These are phyloP conservation scores for Cheirogaleus medius DNA, from an alignment of 2,113 vertebrate species.

Conservation along the genomic window DNA sequence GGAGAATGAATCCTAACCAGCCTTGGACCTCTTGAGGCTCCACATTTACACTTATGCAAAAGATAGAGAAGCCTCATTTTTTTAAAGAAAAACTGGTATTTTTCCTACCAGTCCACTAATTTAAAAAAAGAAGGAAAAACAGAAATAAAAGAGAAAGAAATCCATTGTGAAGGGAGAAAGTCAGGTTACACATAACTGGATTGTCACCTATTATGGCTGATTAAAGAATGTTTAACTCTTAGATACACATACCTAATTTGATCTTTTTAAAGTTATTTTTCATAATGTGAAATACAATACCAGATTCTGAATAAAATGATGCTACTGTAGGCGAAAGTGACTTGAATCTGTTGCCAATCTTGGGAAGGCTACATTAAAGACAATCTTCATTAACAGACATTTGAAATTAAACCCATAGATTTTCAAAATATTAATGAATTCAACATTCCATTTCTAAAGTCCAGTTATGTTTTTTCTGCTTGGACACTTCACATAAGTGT, in stretches of 20 bases:
- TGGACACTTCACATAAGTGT: not conserved
- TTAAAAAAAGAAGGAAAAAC: not conserved
- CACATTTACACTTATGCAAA: not conserved
- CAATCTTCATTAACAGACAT: not conserved
- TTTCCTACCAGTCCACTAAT: not conserved
- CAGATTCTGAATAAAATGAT: not conserved
- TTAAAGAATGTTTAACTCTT: not conserved
- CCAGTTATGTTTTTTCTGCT: not conserved
- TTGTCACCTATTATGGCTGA: not conserved
- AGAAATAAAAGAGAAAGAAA: not conserved
- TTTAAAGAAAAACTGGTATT: not conserved
- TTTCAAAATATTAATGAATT: conserved; percentile 7
- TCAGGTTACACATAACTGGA: not conserved
- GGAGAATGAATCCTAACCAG: not conserved
- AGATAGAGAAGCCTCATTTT: not conserved
- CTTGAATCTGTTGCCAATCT: not conserved
- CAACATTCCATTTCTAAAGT: not conserved
- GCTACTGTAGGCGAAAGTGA: not conserved
- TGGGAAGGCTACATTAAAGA: not conserved
- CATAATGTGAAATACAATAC: not conserved
- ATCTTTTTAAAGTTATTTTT: not conserved
- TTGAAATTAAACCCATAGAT: not conserved
- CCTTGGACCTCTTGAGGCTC: not conserved
- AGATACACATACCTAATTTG: not conserved
- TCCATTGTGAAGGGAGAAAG: not conserved